phyloP scores from a whole-genome alignment of 2,888 invertebrate species.

The Cheilosia vernalis region DNA sequence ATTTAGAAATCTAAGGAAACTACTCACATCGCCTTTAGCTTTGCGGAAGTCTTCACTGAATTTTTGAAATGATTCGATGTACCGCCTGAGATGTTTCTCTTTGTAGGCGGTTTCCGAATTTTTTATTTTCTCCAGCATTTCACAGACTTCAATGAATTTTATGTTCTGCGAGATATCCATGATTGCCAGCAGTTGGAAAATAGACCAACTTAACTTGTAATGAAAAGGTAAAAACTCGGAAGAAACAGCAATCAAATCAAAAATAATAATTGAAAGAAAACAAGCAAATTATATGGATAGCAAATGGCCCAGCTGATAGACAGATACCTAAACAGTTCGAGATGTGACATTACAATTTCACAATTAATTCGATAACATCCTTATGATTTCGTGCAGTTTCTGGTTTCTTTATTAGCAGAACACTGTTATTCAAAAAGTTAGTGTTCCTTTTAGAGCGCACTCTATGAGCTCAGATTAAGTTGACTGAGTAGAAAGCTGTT shows the following conservation, averaged over 20 bases:
- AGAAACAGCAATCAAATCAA: background rate
- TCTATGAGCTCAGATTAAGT: too few species aligned
- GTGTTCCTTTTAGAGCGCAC: too few species aligned
- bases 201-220: conserved; percentile 6
- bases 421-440: too few species aligned
- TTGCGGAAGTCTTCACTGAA: conserved; percentile 78
- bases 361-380: too few species aligned
- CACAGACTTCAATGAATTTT: conserved; percentile 80
- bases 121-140: conserved; percentile 80
- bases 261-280: too few species aligned
- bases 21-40: conserved; percentile 50
- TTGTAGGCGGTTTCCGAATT: conserved; percentile 77
- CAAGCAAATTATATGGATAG: too few species aligned
- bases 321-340: too few species aligned
- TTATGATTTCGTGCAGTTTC: too few species aligned
- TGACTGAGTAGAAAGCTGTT: too few species aligned
- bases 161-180: conserved; percentile 80
- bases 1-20: background rate
- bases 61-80: conserved; percentile 80
- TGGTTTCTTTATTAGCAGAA: too few species aligned
- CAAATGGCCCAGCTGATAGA: too few species aligned
- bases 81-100: conserved; percentile 78
- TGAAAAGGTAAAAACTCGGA: conserved; percentile 1
- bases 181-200: background rate
- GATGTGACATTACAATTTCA: too few species aligned